A percentile compares a stretch with the other conserved stretches of the same genome.
Conservation (phyloP, 2,797 vertebrate genomes). For the Aplochiton taeniatus region DNA sequence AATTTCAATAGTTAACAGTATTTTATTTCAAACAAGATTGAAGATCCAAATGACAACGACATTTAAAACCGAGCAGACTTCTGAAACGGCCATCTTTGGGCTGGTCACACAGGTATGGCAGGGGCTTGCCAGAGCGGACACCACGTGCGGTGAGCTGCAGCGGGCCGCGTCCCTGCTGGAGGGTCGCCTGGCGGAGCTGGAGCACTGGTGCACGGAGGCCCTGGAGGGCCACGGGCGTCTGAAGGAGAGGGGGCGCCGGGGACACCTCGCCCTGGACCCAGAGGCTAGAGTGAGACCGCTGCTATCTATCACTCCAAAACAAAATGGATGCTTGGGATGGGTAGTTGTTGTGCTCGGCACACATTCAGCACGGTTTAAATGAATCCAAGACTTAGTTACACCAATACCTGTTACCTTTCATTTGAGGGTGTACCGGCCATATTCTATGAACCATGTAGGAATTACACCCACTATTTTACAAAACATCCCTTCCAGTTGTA, state of each 20-base stretch:
- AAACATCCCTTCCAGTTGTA: too few species aligned
- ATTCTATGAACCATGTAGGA: too few species aligned
- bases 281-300: constrained; percentile 39
- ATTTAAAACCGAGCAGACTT: background rate
- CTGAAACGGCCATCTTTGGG: background rate
- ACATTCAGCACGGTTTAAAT: too few species aligned
- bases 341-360: too few species aligned
- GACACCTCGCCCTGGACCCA: constrained; percentile 15
- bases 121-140: constrained; percentile 50
- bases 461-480: too few species aligned
- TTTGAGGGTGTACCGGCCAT: too few species aligned
- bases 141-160: constrained; percentile 58
- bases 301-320: background rate
- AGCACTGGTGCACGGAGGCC: constrained; percentile 60
- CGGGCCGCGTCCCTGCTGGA: constrained; percentile 55
- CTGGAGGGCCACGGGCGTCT: constrained; percentile 49
- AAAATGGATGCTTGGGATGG: too few species aligned
- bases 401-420: too few species aligned
- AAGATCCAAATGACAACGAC: background rate
- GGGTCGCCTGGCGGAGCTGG: constrained; percentile 60
- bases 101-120: constrained; percentile 30
- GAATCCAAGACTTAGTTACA: too few species aligned
- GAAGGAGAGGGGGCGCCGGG: constrained; percentile 34
- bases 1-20: too few species aligned
- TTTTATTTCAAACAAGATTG: too few species aligned